Percentiles rank a stretch among this genome's conserved stretches.
Conservation (phyloP, 2,797 vertebrate species). For the Forpus xanthops region DNA sequence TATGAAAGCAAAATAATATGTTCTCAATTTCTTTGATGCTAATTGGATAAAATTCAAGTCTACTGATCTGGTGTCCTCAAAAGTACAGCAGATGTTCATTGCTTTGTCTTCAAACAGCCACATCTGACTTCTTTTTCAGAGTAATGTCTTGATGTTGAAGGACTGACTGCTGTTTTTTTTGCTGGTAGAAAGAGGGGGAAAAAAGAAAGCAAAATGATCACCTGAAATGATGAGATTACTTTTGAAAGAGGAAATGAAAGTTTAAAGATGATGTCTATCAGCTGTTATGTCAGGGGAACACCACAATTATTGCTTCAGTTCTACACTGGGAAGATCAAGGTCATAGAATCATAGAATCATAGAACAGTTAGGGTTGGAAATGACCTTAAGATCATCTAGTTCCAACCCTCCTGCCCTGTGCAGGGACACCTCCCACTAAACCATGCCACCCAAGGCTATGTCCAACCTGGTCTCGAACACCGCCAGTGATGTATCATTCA, state of each 20-base stretch:
- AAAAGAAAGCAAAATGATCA: constrained; percentile 19
- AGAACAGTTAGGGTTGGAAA: too few relatives aligned
- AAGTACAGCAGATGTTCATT: constrained; percentile 64
- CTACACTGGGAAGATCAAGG: background rate
- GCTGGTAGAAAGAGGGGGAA: background rate
- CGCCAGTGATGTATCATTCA: too few relatives aligned
- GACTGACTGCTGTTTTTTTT: background rate
- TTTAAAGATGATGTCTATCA: background rate
- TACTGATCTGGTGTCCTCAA: constrained; percentile 65
- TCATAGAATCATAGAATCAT: too few relatives aligned
- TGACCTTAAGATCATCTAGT: too few relatives aligned
- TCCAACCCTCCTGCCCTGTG: too few relatives aligned
- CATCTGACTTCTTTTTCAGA: constrained; percentile 48
- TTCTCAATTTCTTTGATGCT: constrained; percentile 75
- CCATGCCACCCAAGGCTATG: too few relatives aligned
- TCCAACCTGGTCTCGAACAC: too few relatives aligned
- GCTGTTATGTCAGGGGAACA: background rate
- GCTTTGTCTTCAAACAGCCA: constrained; percentile 66
- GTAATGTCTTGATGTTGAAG: background rate
- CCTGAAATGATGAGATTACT: constrained; percentile 35
- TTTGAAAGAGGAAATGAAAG: background rate
- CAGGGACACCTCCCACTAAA: too few relatives aligned
- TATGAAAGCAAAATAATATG: constrained; percentile 69
- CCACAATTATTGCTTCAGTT: background rate
- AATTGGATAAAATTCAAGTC: constrained; percentile 74